phyloP scores from a whole-genome alignment of 2,113 vertebrate genomes.

The Macquaria australasica region DNA sequence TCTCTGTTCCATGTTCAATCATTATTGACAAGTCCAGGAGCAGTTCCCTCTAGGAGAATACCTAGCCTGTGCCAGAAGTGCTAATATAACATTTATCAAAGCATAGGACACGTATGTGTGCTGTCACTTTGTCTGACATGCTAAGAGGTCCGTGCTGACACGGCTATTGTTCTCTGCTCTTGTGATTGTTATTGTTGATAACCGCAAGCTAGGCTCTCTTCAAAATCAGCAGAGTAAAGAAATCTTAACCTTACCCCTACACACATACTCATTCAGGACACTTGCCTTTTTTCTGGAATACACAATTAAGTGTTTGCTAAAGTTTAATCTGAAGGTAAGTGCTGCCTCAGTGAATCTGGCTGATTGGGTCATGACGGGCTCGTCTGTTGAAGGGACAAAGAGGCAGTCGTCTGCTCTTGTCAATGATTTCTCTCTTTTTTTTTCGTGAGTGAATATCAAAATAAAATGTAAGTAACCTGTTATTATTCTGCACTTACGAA shows the following conservation, averaged over 20 bases:
- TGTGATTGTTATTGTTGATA: slow-evolving; percentile 81
- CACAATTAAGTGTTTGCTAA: slow-evolving; percentile 89
- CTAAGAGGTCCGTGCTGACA: slow-evolving; percentile 85
- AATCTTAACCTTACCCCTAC: slow-evolving; percentile 74
- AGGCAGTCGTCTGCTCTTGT: slow-evolving; percentile 81
- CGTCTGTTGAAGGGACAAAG: slow-evolving; percentile 85
- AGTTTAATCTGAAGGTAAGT: slow-evolving; percentile 91
- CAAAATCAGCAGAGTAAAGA: slow-evolving; percentile 86
- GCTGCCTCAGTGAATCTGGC: slow-evolving; percentile 88
- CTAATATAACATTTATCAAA: slow-evolving; percentile 96
- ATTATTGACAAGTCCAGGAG: slow-evolving; percentile 93
- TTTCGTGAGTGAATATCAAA: slow-evolving; percentile 92
- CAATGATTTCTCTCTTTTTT: slow-evolving; percentile 86
- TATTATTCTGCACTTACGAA: slow-evolving; percentile 94
- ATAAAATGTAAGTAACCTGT: slow-evolving; percentile 95
- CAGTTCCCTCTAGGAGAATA: slow-evolving; percentile 89
- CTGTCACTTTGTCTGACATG: slow-evolving; percentile 87
- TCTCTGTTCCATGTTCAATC: slow-evolving; percentile 87
- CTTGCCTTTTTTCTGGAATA: slow-evolving; percentile 74
- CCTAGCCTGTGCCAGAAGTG: slow-evolving; percentile 88
- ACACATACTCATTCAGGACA: slow-evolving; percentile 37
- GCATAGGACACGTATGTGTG: slow-evolving; percentile 82
- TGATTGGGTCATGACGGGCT: slow-evolving; percentile 86
- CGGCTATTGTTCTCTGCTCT: slow-evolving; percentile 62
- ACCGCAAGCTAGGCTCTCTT: slow-evolving; percentile 85